phyloP scores from a whole-genome alignment of 2,797 vertebrate genomes.

The Garrulus glandarius region DNA sequence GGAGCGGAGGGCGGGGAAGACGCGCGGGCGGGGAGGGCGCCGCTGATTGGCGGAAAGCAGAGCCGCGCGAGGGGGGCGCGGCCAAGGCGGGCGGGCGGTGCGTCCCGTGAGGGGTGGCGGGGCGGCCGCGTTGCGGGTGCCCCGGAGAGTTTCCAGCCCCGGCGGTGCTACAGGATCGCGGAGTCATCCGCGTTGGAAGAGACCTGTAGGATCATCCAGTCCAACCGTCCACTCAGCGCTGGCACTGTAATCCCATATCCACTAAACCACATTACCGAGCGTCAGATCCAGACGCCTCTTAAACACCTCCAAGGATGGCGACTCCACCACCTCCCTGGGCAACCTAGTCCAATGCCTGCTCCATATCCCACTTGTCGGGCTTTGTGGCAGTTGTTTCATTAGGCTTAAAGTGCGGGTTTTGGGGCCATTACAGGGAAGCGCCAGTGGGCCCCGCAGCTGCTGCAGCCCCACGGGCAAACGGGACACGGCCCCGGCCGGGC shows the following conservation, averaged over 20 bases:
- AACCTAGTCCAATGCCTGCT: not conserved
- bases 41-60: conserved; percentile 43
- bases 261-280: not conserved
- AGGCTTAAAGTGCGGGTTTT: not conserved
- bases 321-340: not conserved
- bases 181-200: no score
- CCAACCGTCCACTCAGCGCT: fast-evolving
- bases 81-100: fast-evolving
- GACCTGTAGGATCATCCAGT: no score
- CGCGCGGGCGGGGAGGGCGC: not conserved
- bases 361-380: fast-evolving
- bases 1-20: not conserved
- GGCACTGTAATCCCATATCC: not conserved
- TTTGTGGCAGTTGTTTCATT: fast-evolving
- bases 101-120: not conserved
- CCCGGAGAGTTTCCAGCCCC: fast-evolving
- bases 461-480: not conserved
- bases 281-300: no score
- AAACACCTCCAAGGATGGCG: not conserved
- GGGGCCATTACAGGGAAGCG: not conserved
- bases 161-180: fast-evolving
- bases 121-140: not conserved
- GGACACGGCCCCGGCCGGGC: not conserved
- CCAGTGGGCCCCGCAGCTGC: not conserved
- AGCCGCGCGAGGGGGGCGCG: not conserved